Evolutionary conservation across 2,797 vertebrate genomes (phyloP).

Genomic region (Decapterus maruadsi): DNA sequence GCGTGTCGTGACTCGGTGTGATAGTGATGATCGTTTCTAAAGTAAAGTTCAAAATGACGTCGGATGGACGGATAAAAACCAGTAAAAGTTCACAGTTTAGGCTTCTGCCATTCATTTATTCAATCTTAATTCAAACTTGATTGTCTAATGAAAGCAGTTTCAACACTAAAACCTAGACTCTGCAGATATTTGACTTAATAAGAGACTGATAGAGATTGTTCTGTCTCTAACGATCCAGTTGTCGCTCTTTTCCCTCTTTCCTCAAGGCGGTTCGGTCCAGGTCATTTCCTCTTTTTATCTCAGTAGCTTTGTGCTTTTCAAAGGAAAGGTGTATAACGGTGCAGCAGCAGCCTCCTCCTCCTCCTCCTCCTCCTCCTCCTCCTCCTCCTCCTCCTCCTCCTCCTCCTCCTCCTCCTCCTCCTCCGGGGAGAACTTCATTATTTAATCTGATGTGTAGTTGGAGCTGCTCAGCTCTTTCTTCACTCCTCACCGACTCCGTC

Average conservation of each 20-base stretch:
- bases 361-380: too few relatives aligned
- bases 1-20: background rate
- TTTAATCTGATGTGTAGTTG: slow-evolving; percentile 12
- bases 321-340: slow-evolving; percentile 6
- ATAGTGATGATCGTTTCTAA: too few relatives aligned
- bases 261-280: too few relatives aligned
- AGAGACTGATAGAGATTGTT: too few relatives aligned
- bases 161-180: background rate
- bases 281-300: background rate
- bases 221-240: too few relatives aligned
- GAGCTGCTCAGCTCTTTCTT: slow-evolving; percentile 30
- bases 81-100: background rate
- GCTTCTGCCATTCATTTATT: background rate
- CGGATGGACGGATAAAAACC: background rate
- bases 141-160: background rate
- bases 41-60: background rate
- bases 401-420: too few relatives aligned
- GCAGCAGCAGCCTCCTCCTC: background rate
- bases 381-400: background rate
- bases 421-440: background rate
- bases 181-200: background rate
- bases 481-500: background rate
- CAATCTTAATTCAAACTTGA: background rate
- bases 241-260: too few relatives aligned
- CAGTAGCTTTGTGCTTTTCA: background rate